These are phyloP conservation scores for Zophobas atratus DNA, from an alignment of 1,140 invertebrate species.

Conservation along the genomic window DNA sequence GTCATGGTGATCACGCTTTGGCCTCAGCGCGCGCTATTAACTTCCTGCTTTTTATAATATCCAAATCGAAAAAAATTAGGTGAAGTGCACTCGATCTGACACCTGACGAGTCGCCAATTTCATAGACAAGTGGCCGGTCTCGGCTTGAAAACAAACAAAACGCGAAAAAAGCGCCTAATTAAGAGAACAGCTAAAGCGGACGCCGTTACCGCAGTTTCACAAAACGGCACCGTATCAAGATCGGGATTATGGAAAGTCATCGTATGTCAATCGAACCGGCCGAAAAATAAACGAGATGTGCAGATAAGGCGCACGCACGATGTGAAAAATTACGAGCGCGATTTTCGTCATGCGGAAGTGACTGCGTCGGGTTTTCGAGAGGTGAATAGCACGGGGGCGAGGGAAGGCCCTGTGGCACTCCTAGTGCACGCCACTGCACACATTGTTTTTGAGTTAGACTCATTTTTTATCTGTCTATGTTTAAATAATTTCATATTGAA, in stretches of 20 bases:
- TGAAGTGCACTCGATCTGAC: constrained; percentile 28
- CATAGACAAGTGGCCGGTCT: constrained; percentile 16
- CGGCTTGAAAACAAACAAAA: constrained; percentile 20
- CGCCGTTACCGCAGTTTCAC: neutral
- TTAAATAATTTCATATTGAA: no score
- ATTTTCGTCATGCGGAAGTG: no score
- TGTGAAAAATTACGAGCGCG: neutral
- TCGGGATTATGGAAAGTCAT: neutral
- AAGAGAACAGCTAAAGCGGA: constrained; percentile 2
- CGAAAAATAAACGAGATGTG: neutral
- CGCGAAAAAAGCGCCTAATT: constrained; percentile 14
- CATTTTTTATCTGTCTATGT: no score
- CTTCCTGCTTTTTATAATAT: constrained; percentile 33
- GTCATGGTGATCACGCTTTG: constrained; percentile 26
- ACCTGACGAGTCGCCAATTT: constrained; percentile 30
- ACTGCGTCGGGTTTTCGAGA: no score
- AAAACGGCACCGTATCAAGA: neutral
- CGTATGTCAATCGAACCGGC: neutral
- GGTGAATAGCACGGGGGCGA: no score
- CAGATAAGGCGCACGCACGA: neutral
- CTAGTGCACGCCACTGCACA: no score
- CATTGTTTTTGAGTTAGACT: no score
- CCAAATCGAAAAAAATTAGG: constrained; percentile 33
- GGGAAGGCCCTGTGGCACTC: no score
- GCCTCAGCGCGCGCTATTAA: constrained; percentile 14